Evolutionary conservation across 1,140 invertebrate species (phyloP), one percentile per base, ranked within the genome.

Genomic region (Drosophila sp.): DNA sequence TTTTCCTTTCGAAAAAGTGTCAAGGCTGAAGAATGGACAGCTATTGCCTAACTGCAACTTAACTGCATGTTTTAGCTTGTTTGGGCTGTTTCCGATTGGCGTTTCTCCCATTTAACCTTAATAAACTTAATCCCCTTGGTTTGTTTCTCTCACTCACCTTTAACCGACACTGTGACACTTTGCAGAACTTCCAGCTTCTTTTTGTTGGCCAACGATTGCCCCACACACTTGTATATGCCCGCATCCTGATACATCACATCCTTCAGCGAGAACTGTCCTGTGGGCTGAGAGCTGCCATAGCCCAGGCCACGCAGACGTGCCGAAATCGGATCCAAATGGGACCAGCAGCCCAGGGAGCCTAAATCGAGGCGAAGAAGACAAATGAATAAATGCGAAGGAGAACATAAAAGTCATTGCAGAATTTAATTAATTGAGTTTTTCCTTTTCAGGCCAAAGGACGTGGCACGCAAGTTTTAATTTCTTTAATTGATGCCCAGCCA

Each of bases 171-270:
- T 41, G 92, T 83, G 17, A 93, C 91, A 54, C 91, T 92, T 65
- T 93, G 90, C 29, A 94, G 79, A 11, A 93, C 91, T 76, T 94
- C 93, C 7, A 93, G 76, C 72, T 93, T 92, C 79, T 93, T 91
- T 66, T 92, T 92, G 70, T 92, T 91, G 66, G 94, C 94, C 56
- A 93, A 92, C 70, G 93, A 94, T 33, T 94, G 94, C 3, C 94
- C 94, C 17, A 96, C 94, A 91, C 96, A 96, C 78, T 95, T 93
- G 91, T 96, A 96, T 79, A 95, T 95, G 3, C 96, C 96, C 23
- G 95, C 95, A 76, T 96, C 95, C 87, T 96, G 96, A 86, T 96
- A 96, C 32, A 96, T 92, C 27, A 96, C 95, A 68, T 95, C 94
- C 79, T 95, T 95, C 1, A 96, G 90, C 30, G 93, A 92, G 55